phyloP scores from a whole-genome alignment of 2,113 vertebrate genomes.

The Synchiropus splendidus region DNA sequence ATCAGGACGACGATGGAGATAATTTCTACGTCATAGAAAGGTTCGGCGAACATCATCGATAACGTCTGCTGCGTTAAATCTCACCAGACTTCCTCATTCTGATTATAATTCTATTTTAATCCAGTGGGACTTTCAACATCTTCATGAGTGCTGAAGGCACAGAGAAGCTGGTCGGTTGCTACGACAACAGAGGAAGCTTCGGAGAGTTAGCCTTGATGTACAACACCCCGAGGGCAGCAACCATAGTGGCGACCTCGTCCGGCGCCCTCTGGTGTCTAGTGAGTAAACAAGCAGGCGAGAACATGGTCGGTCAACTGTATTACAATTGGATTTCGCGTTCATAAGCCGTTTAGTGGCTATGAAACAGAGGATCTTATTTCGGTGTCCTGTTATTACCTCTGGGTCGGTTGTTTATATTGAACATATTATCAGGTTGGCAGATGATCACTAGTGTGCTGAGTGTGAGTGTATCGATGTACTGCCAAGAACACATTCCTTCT shows the following conservation, averaged over 20 bases:
- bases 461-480: no score
- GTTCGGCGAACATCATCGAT: conserved; percentile 46
- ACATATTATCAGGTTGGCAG: no score
- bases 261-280: conserved; percentile 97
- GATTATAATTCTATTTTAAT: conserved; percentile 10
- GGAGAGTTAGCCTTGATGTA: conserved; percentile 98
- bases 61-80: no score
- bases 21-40: conserved; percentile 97
- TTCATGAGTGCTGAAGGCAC: conserved; percentile 79
- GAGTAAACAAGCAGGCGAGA: conserved; percentile 65
- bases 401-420: no score
- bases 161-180: conserved; percentile 83
- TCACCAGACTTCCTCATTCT: no score
- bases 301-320: not conserved
- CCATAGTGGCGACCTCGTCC: conserved; percentile 88
- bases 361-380: no score
- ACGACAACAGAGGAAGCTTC: conserved; percentile 93
- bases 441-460: no score
- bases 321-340: no score
- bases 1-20: conserved; percentile 96
- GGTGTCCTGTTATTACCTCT: no score
- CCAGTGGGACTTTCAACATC: conserved; percentile 89
- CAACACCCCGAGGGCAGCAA: conserved; percentile 95
- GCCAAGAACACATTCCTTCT: no score
- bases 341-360: no score